Conservation (phyloP, 2,797 vertebrate genomes). For the Liparis tanakae region DNA sequence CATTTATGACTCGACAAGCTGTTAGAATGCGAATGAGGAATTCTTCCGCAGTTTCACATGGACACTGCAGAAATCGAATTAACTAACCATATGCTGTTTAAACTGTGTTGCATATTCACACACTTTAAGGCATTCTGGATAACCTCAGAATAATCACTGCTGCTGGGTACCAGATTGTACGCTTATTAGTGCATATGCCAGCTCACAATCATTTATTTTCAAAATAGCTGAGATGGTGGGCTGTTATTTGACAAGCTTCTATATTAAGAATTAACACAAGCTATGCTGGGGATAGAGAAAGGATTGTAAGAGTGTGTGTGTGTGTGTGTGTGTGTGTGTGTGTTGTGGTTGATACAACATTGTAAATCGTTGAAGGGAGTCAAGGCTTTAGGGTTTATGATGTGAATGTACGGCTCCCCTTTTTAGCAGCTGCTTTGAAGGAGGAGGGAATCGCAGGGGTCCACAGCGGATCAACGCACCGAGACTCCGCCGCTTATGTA, state of each 20-base stretch:
- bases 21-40: constrained; percentile 47
- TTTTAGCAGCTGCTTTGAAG: constrained; percentile 71
- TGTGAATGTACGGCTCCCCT: constrained; percentile 38
- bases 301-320: constrained; percentile 8
- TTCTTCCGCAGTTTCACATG: constrained; percentile 30
- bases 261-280: constrained; percentile 35
- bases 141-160: constrained; percentile 32
- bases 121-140: constrained; percentile 11
- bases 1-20: constrained; percentile 50
- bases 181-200: constrained; percentile 36
- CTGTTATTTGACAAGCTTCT: constrained; percentile 32
- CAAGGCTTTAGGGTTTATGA: constrained; percentile 46
- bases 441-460: constrained; percentile 59
- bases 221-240: constrained; percentile 12
- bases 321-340: constrained; percentile 16
- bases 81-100: constrained; percentile 20
- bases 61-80: constrained; percentile 39
- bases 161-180: constrained; percentile 37
- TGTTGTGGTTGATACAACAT: constrained; percentile 10
- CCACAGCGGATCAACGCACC: constrained; percentile 58
- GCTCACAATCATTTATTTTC: constrained; percentile 28
- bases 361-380: constrained; percentile 47
- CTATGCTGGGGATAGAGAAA: constrained; percentile 2
- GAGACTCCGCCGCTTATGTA: constrained; percentile 69
- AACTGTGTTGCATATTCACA: constrained; percentile 23